These are phyloP conservation scores for Choreutis nemorana DNA, from an alignment of 2,888 invertebrate genomes.

Conservation along the genomic window DNA sequence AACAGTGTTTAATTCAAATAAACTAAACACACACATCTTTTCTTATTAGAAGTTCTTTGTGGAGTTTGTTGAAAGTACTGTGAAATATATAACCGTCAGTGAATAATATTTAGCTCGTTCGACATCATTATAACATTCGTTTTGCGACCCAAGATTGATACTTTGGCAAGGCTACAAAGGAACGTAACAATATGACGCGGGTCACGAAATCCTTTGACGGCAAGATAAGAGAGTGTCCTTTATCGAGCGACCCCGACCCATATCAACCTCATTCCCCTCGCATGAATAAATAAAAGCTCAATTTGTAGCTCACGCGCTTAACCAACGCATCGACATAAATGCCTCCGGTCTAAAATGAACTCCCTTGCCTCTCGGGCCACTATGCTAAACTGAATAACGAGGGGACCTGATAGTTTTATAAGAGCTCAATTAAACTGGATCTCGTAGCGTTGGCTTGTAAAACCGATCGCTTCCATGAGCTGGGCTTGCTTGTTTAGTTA, in stretches of 20 bases:
- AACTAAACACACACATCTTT: no score
- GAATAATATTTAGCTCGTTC: no score
- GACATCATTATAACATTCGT: no score
- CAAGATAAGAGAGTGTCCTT: constrained; percentile 51
- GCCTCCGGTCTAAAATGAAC: constrained; percentile 35
- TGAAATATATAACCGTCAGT: no score
- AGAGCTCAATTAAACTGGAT: constrained; percentile 22
- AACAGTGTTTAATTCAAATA: no score
- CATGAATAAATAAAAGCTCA: constrained; percentile 64
- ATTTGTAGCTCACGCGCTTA: constrained; percentile 55
- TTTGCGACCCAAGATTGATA: constrained; percentile 24
- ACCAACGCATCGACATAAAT: constrained; percentile 41
- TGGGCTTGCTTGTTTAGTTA: constrained; percentile 26
- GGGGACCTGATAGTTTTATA: constrained; percentile 14
- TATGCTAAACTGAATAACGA: constrained; percentile 16
- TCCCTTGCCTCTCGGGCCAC: constrained; percentile 22
- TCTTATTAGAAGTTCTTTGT: no score
- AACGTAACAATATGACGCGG: no score
- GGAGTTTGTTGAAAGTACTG: no score
- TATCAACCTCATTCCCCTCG: constrained; percentile 51
- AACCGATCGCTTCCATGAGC: constrained; percentile 26
- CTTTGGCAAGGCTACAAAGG: constrained; percentile 26
- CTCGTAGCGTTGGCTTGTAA: constrained; percentile 28
- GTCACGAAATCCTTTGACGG: constrained; percentile 35
- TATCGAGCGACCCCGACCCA: constrained; percentile 57